Base-by-base conservation (phyloP, 2,888 invertebrate genomes). In the Sarcophaga rosellei region DNA sequence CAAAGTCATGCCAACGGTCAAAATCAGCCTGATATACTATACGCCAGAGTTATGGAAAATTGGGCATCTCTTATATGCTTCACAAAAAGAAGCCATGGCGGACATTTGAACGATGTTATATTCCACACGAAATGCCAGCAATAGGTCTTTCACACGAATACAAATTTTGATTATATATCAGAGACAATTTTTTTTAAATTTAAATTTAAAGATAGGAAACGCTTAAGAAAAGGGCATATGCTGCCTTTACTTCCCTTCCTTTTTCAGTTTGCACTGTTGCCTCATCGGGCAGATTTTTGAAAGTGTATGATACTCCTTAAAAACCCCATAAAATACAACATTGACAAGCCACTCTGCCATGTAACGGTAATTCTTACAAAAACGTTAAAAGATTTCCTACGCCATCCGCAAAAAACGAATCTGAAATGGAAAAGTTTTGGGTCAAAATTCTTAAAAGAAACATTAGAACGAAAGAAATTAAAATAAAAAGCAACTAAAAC, bases 311-410 rank as follows among this genome's bases (percentile, higher is more conserved):
- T 69, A 76, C 76, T 72, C 66, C 44, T 45, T 72, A 61, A 61
- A 88, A 88, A 88, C 69, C n/a, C 53, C 84, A 86, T 88, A 88
- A 88, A 88, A 81, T 81, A 89, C 72, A 85, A 79, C 84, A 88
- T 89, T 88, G 88, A 87, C 88, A 89, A 82, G 85, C 85, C 84
- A 85, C 79, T 87, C 80, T 82, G 75, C 72, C 83, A 84, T 85
- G 78, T 73, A 79, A 81, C 66, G 79, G 57, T 44, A 70, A 70
- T 57, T 69, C 76, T 82, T 65, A 45, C 45, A 76, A 23, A 75
- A 85, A 66, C 68, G 68, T 62, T 82, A 68, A 82, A 75, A 79
- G 70, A 68, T 79, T 73, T 70, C 47, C 61, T 47, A 10, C 45
- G 11, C 17, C 53, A 53, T 53, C 23, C 53, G 25, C 17, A 6